phyloP scores from a whole-genome alignment of 2,797 vertebrate genomes.

The Ceryle rudis region DNA sequence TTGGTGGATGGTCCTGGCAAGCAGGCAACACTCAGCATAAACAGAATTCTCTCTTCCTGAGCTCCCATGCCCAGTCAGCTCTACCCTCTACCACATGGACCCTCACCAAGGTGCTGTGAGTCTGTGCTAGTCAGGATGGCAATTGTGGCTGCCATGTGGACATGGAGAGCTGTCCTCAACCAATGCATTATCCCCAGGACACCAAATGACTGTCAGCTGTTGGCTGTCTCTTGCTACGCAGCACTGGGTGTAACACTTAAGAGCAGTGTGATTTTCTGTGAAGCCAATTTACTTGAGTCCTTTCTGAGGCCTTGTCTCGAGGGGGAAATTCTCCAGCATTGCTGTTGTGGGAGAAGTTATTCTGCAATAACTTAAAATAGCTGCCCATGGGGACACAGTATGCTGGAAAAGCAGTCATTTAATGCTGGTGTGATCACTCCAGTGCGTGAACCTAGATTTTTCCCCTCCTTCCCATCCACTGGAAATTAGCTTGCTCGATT shows the following conservation, averaged over 20 bases:
- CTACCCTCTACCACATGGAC: fast-evolving
- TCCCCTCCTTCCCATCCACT: neutral
- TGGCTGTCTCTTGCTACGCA: neutral
- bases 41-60: neutral
- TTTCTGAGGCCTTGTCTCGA: neutral
- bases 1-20: neutral
- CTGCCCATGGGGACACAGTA: neutral
- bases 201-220: neutral
- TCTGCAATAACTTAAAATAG: conserved; percentile 16
- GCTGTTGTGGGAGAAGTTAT: neutral
- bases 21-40: neutral
- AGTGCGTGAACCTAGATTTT: neutral
- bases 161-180: neutral
- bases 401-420: neutral
- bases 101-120: neutral
- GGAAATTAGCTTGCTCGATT: neutral
- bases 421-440: neutral
- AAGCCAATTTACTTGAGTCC: neutral
- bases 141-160: neutral
- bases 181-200: neutral
- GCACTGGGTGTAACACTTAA: neutral
- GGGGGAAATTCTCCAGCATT: neutral
- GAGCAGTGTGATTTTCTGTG: neutral
- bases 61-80: neutral
- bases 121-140: neutral